Evolutionary conservation across 1,140 invertebrate species (phyloP), one percentile per base, ranked within the genome.

Genomic region (Sminthurides bifidus): DNA sequence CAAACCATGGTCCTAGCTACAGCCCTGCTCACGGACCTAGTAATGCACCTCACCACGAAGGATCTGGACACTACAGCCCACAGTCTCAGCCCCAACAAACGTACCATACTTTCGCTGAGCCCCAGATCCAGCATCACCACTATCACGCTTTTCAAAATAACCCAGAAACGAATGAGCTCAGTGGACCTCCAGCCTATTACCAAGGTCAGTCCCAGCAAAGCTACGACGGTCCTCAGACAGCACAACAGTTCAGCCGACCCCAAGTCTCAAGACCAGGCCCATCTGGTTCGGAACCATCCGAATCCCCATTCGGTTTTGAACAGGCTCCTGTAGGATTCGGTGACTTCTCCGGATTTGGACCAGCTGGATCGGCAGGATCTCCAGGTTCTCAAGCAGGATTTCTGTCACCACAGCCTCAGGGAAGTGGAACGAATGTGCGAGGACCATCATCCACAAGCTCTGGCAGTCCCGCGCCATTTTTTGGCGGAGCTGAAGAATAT

Each of bases 401-500:
- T 3, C 52, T 37, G 19, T 19, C 14, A 35, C 37, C 26, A 40
- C 54, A 49, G 29, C 44, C 6, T 17, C 48, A 40, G 44, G 37
- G 4, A 43, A 41, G n/a, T 17, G 30, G 27, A 35, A 26, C n/a
- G 24, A 27, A 27, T 50, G 29, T 49, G n/a, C n/a, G n/a, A n/a
- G n/a, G n/a, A 35, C 45, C n/a, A 19, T 33, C 37, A 24, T n/a
- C 23, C 6, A 10, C 21, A 27, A 30, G 38, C 15, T 19, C 37
- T 30, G 15, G 12, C 33, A 15, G 43, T 1, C 26, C 35, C 31
- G 35, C 27, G 33, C 12, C 19, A 6, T 59, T 45, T 31, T 60
- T 60, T 35, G 58, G 52, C 14, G 52, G 45, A 15, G 50, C 41
- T 23, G 37, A 55, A 17, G 53, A 59, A 10, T 60, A 60, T 30